Conservation (phyloP, 30 jellyfish, hydroid and myxozoan species). For the Rhopilema esculentum region DNA sequence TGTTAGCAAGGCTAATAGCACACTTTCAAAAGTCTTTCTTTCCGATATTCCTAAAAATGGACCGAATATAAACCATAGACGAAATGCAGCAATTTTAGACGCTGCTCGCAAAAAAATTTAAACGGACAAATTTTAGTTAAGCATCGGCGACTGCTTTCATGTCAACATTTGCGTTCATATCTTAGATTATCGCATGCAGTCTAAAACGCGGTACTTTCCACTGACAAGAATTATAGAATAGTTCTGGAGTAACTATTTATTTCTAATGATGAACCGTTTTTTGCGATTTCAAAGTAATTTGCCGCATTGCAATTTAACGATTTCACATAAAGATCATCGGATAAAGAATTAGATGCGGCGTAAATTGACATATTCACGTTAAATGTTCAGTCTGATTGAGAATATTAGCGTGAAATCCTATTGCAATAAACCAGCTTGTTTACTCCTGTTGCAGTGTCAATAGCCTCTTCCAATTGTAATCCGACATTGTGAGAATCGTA, state of each 20-base stretch:
- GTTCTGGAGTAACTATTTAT: not conserved
- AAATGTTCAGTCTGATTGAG: not conserved
- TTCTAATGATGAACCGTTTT: not conserved
- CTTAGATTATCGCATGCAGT: not conserved
- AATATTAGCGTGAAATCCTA: not conserved
- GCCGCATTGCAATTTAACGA: not conserved
- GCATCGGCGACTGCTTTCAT: not conserved
- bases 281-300: not conserved
- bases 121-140: not conserved
- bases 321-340: not conserved
- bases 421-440: not conserved
- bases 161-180: not conserved
- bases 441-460: not conserved
- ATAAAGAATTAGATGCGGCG: not conserved
- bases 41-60: no score
- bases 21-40: no score
- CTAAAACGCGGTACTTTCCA: not conserved
- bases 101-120: no score
- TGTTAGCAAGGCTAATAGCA: no score
- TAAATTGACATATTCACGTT: not conserved
- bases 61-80: no score
- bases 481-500: not conserved
- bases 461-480: not conserved
- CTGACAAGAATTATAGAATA: not conserved
- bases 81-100: no score